A percentile compares a stretch with the other conserved stretches of the same genome.
These are phyloP conservation scores for Triplophysa bombifrons DNA, from an alignment of 2,797 vertebrate species.

Conservation along the genomic window DNA sequence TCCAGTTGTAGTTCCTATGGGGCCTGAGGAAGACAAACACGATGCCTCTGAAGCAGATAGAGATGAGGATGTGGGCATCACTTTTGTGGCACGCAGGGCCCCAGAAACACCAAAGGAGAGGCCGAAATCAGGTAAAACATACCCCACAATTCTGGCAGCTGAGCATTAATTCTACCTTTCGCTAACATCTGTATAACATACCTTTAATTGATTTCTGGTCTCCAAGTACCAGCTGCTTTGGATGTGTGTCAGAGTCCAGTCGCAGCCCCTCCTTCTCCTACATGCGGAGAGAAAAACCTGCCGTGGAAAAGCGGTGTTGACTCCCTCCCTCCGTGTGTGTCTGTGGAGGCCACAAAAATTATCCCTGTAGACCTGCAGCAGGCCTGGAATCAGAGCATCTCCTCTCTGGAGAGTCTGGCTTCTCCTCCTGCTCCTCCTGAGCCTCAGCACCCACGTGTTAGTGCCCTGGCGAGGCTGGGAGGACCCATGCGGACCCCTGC, in stretches of 20 bases:
- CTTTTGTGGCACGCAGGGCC: slow-evolving; percentile 85
- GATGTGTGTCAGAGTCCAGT: slow-evolving; percentile 81
- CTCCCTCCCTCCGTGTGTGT: slow-evolving; percentile 86
- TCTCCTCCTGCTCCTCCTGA: slow-evolving; percentile 76
- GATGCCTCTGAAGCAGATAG: slow-evolving; percentile 83
- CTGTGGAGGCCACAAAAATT: slow-evolving; percentile 92
- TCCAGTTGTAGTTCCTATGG: slow-evolving; percentile 78
- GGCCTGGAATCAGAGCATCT: slow-evolving; percentile 97
- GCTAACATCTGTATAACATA: neutral
- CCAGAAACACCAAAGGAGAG: slow-evolving; percentile 82
- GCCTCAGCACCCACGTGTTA: slow-evolving; percentile 67
- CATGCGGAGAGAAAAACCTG: slow-evolving; percentile 83
- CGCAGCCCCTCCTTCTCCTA: slow-evolving; percentile 77
- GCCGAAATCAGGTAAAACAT: slow-evolving; percentile 80
- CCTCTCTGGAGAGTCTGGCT: slow-evolving; percentile 88
- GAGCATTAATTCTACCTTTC: neutral
- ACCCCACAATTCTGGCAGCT: neutral
- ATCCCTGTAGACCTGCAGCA: slow-evolving; percentile 93
- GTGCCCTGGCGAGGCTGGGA: slow-evolving; percentile 65
- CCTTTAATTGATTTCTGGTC: neutral
- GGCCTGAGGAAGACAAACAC: slow-evolving; percentile 79
- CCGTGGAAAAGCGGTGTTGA: slow-evolving; percentile 88
- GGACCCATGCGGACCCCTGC: slow-evolving; percentile 54
- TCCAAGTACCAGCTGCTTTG: slow-evolving; percentile 73
- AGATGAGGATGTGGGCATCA: slow-evolving; percentile 91